Evolutionary conservation across 2,797 vertebrate species (phyloP).

Genomic region (Neosalanx taihuensis): DNA sequence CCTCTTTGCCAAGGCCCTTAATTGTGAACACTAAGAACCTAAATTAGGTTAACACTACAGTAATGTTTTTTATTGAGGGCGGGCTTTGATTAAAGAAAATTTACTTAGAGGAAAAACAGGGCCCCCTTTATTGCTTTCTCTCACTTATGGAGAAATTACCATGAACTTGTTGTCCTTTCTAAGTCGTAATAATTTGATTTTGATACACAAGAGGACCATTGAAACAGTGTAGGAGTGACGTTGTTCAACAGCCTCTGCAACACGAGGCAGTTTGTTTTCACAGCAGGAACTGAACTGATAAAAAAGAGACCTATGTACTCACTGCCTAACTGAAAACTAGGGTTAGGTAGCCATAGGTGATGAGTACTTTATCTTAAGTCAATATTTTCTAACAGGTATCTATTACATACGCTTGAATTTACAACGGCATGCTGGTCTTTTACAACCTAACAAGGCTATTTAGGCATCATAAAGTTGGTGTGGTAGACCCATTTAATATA

Average conservation of each 20-base stretch:
- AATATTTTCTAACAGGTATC: neutral
- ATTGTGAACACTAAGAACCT: neutral
- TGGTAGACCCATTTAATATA: too few species aligned
- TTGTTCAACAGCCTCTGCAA: conserved; percentile 37
- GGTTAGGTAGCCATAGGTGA: neutral
- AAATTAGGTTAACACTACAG: neutral
- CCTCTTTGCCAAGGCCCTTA: conserved; percentile 9
- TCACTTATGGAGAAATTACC: conserved; percentile 12
- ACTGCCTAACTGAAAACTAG: neutral
- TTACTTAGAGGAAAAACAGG: neutral
- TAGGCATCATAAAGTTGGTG: too few species aligned
- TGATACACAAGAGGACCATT: conserved; percentile 45
- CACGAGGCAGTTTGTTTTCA: conserved; percentile 41
- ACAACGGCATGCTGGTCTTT: too few species aligned
- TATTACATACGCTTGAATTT: too few species aligned
- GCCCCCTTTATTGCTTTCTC: conserved; percentile 4
- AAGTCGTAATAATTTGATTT: conserved; percentile 22
- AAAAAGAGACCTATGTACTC: neutral
- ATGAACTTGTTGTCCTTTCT: conserved; percentile 17
- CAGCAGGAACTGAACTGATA: conserved; percentile 13
- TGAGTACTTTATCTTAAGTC: neutral
- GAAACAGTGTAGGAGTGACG: conserved; percentile 17
- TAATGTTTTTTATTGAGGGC: neutral
- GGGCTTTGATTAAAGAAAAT: neutral
- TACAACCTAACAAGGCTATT: too few species aligned